A percentile compares a stretch with the other conserved stretches of the same genome.
phyloP scores from a whole-genome alignment of 2,797 vertebrate genomes.

The Sebastes wilsoni region DNA sequence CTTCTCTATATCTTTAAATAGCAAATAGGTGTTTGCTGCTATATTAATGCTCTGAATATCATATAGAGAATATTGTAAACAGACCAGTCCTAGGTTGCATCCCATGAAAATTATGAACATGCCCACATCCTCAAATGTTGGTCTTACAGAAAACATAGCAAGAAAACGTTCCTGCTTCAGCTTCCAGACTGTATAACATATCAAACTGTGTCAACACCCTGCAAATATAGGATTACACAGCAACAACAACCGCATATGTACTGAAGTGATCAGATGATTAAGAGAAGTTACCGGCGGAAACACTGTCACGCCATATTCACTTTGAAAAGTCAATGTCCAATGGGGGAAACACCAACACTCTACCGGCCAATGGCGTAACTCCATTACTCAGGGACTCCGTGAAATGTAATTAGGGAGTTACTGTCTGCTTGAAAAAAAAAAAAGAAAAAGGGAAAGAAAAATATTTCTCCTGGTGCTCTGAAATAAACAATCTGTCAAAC shows the following conservation, averaged over 20 bases:
- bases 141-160: not conserved
- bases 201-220: not conserved
- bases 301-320: not conserved
- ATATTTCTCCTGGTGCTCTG: conserved; percentile 9
- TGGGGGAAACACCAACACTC: not conserved
- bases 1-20: not conserved
- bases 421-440: not conserved
- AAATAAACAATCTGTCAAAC: conserved; percentile 44
- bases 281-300: not conserved
- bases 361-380: not conserved
- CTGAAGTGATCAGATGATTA: not conserved
- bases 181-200: not conserved
- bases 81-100: not conserved
- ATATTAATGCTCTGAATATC: not conserved
- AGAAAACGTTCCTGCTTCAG: not conserved
- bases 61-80: not conserved
- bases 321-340: not conserved
- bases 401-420: conserved; percentile 18
- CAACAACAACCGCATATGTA: not conserved
- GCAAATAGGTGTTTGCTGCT: not conserved
- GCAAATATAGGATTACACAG: not conserved
- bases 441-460: not conserved
- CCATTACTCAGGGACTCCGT: not conserved
- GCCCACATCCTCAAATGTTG: not conserved
- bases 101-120: not conserved